Base-by-base conservation (phyloP, 53 echinoderm and acorn worm species). In the Arbacia lixula region DNA sequence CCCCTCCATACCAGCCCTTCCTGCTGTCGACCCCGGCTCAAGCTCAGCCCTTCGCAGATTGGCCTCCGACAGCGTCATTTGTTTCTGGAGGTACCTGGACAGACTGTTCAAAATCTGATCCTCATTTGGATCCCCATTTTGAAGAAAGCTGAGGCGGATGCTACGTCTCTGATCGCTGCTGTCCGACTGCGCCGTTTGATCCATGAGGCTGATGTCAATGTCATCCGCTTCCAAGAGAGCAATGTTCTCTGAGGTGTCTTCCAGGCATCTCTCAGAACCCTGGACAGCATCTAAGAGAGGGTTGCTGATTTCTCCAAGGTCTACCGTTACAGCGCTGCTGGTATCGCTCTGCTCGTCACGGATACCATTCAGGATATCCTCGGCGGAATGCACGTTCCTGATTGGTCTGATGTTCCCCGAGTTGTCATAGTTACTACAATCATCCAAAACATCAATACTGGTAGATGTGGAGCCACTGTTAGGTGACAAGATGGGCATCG, bases 191-290 rank as follows among this genome's bases (percentile, higher is more conserved):
- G 62, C 88, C 43, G 85, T 69, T 58, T 79, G 66, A 25, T 89
- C 85, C 34, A 85, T 49, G 27, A 89, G 83, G 16, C 69, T 85
- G 40, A 89, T 66, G 46, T 89, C 85, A 79, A 89, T 89, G 37
- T 85, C 79, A 60, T 85, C 85, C 3, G 89, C 57, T 67, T 58
- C 30, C 14, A 85, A 29, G 5, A 85, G 21, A 4, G 74, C 62
- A 36, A 60, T 33, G 17, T 85, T 85, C 37, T 78, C 60, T 0
- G 0, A 1, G 24, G 39, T 40, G 0, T 12, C 27, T 35, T 60
- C 22, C 25, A 60, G 21, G 50, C 14, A 27, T 36, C 71, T 60
- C 37, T 78, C 38, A 38, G 61, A 61, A 50, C 85, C 62, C 32
- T 21, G 21, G 51, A 68, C 79, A 12, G 35, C 54, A 21, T 85